These are phyloP conservation scores for Diabrotica balteata DNA, from an alignment of 2,888 invertebrate genomes.

Conservation along the genomic window DNA sequence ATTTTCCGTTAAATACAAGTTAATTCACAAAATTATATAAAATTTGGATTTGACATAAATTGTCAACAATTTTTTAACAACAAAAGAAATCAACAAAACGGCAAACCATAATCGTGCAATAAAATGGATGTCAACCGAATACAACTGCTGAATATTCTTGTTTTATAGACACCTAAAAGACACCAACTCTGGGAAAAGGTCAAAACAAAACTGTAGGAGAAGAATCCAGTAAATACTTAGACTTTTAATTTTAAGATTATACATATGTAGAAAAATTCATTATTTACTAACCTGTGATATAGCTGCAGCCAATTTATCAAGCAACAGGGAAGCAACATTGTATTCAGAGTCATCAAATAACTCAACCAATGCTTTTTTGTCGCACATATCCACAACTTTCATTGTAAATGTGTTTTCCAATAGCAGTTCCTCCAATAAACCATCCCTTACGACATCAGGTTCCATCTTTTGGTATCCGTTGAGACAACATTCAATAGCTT, in stretches of 20 bases:
- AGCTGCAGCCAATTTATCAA: conserved; percentile 55
- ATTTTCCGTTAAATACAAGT: not conserved
- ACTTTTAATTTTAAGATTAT: too few species aligned
- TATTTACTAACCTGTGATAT: conserved; percentile 51
- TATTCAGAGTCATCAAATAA: conserved; percentile 64
- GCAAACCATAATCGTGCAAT: too few species aligned
- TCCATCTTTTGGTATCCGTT: conserved; percentile 68
- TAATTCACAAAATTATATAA: too few species aligned
- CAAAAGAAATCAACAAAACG: too few species aligned
- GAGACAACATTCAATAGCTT: conserved; percentile 80
- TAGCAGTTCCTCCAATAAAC: conserved; percentile 73
- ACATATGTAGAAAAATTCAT: not conserved
- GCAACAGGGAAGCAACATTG: conserved; percentile 56
- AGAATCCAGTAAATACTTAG: too few species aligned
- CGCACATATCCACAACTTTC: conserved; percentile 65
- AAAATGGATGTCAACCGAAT: too few species aligned
- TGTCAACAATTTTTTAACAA: too few species aligned
- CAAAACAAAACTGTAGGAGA: too few species aligned
- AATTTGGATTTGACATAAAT: too few species aligned
- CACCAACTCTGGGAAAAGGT: too few species aligned
- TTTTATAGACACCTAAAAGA: too few species aligned
- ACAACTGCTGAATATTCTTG: too few species aligned
- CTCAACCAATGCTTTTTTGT: conserved; percentile 68
- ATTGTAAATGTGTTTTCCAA: conserved; percentile 67
- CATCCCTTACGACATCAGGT: conserved; percentile 65